These are phyloP conservation scores for Atherinomorus stipes DNA, from an alignment of 2,113 vertebrate species.

Conservation along the genomic window DNA sequence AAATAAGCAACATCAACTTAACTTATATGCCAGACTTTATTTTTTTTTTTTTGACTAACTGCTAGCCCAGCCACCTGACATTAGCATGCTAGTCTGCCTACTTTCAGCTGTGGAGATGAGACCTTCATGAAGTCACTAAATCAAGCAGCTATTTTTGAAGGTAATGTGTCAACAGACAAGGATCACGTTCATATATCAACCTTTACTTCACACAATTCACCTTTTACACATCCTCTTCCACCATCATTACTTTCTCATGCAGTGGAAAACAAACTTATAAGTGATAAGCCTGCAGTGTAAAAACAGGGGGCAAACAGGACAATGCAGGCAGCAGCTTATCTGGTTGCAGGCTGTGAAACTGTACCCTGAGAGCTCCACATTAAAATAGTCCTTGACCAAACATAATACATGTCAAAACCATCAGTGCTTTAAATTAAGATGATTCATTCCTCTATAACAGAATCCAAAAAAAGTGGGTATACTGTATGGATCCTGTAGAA, in stretches of 20 bases:
- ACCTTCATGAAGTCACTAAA: neutral
- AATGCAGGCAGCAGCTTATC: neutral
- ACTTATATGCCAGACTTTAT: too few species aligned
- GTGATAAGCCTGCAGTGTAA: neutral
- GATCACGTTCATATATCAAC: too few species aligned
- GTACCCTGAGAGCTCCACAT: neutral
- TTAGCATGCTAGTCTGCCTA: too few species aligned
- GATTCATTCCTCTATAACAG: neutral
- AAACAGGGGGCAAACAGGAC: neutral
- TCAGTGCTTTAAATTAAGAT: neutral
- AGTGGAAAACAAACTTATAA: neutral
- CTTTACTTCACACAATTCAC: too few species aligned
- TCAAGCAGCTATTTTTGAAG: neutral
- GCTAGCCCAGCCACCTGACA: too few species aligned
- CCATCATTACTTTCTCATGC: too few species aligned
- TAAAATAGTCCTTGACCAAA: neutral
- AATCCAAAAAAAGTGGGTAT: neutral
- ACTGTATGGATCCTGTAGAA: too few species aligned
- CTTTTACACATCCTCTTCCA: too few species aligned
- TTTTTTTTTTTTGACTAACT: too few species aligned
- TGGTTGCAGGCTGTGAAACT: neutral
- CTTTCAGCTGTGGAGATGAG: too few species aligned
- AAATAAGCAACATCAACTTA: too few species aligned
- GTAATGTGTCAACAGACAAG: too few species aligned
- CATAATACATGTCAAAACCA: neutral